Evolutionary conservation across 2,888 invertebrate species (phyloP).

Genomic region (Perdita meconis): DNA sequence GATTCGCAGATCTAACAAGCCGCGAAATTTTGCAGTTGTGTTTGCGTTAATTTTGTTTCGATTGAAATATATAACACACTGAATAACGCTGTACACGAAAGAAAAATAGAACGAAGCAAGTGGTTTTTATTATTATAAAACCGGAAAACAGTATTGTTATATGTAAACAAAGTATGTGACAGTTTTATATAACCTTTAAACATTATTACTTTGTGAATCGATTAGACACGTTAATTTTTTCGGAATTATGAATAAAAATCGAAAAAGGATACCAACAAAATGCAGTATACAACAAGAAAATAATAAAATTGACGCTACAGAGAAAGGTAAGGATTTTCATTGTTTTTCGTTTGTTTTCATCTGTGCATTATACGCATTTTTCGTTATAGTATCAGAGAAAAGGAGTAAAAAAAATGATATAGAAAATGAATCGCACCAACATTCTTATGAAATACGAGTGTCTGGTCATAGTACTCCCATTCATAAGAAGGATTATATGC

Average conservation of each 20-base stretch:
- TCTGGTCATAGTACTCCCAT: constrained; percentile 70
- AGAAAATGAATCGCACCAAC: constrained; percentile 29
- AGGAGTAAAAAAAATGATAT: constrained; percentile 16
- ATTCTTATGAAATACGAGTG: neutral
- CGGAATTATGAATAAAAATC: constrained; percentile 43
- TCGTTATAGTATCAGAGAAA: constrained; percentile 17
- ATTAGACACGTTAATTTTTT: neutral
- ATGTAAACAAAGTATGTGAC: constrained; percentile 1
- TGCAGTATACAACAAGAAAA: neutral
- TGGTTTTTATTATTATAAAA: neutral
- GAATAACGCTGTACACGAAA: neutral
- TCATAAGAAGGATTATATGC: constrained; percentile 25
- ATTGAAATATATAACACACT: neutral
- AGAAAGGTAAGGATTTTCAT: constrained; percentile 37
- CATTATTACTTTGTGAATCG: neutral
- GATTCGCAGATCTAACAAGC: neutral
- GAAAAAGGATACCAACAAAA: constrained; percentile 8
- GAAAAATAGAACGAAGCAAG: neutral
- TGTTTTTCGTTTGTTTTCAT: neutral
- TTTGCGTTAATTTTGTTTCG: neutral
- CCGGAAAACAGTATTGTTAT: neutral
- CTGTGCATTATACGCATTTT: neutral
- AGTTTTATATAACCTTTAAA: constrained; percentile 23
- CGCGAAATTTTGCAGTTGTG: neutral
- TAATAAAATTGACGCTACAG: neutral